Base-by-base conservation (phyloP, 2,888 invertebrate genomes). In the Euzophera pinguis region DNA sequence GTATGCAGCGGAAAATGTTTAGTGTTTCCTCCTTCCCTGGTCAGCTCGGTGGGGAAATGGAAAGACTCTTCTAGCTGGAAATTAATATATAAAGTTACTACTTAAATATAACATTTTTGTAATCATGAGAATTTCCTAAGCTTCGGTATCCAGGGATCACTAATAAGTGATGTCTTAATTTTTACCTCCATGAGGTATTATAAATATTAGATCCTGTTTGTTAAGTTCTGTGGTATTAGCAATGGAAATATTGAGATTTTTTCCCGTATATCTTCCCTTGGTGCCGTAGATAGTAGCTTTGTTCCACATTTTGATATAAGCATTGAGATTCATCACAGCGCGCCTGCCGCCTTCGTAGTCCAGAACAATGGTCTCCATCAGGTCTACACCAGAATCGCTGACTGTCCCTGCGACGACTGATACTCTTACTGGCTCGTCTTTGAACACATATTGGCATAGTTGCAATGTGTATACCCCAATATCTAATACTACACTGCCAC, bases 401-500 rank as follows among this genome's bases (percentile, higher is more conserved):
- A 96, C 68, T 8, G 41, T 12, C 50, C 92, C 91, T 0, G 96
- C 97, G 1, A 86, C 78, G 0, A 95, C 94, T 17, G 91, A 91
- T 37, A 97, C 91, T 57, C 92, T 92, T 22, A 80, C 78, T 0
- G 97, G 97, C 55, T 94, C 92, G 1, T 93, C 92, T 64, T 91
- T 91, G 77, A 94, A 96, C 3, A 94, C 88, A 71, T 92, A 93
- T 65, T 93, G 93, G 0, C 93, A 92, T 32, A 95, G 91, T 69
- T 97, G 96, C 10, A 96, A 84, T 0, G 91, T 78, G 71, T 97
- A 97, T 10, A 97, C 88, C 0, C 97, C 97, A 42, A 97, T 75
- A 69, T 97, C 97, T 13, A 96, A 82, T 41, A 94, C 80, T 0
- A 93, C 93, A 37, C 95, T 95, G 6, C 97, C 98, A 0, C 97